These are phyloP conservation scores for Drosophila ohnishii DNA, from an alignment of 1,140 invertebrate genomes.

Conservation along the genomic window DNA sequence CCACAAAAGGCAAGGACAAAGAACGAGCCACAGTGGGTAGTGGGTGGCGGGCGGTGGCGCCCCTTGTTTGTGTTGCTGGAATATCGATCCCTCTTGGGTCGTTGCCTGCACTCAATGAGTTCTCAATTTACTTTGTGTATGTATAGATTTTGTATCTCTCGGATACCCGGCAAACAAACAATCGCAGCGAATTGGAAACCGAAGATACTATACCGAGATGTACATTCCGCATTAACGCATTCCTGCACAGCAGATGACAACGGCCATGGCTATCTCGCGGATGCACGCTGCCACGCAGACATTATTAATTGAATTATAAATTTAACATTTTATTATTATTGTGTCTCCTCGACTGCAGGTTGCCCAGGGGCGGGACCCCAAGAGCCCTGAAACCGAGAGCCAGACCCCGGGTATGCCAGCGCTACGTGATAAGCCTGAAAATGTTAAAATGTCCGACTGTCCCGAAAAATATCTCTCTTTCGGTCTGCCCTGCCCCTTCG, in stretches of 20 bases:
- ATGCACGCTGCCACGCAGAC: conserved; percentile 47
- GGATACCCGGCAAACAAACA: conserved; percentile 34
- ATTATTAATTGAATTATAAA: conserved; percentile 83
- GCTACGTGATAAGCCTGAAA: conserved; percentile 69
- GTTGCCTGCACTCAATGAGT: conserved; percentile 78
- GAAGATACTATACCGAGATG: neutral
- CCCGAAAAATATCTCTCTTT: conserved; percentile 9
- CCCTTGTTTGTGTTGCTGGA: conserved; percentile 49
- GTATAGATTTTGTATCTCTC: conserved; percentile 65
- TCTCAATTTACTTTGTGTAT: conserved; percentile 71
- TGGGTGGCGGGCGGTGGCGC: conserved; percentile 16
- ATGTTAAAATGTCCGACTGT: conserved; percentile 26
- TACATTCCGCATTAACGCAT: conserved; percentile 27
- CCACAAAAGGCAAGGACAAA: conserved; percentile 22
- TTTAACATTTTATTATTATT: conserved; percentile 81
- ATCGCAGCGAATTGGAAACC: conserved; percentile 38
- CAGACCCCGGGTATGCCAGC: conserved; percentile 7
- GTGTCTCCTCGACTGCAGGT: conserved; percentile 41
- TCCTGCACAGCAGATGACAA: conserved; percentile 35
- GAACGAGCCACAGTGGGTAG: neutral
- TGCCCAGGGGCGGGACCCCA: conserved; percentile 4
- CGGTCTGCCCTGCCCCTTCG: neutral
- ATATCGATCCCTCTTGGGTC: conserved; percentile 81
- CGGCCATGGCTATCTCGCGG: conserved; percentile 11
- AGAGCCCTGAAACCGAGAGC: neutral